A percentile compares a stretch with the other conserved stretches of the same genome.
These are phyloP conservation scores for Bolborhynchus lineola DNA, from an alignment of 2,113 vertebrate species.

Conservation along the genomic window DNA sequence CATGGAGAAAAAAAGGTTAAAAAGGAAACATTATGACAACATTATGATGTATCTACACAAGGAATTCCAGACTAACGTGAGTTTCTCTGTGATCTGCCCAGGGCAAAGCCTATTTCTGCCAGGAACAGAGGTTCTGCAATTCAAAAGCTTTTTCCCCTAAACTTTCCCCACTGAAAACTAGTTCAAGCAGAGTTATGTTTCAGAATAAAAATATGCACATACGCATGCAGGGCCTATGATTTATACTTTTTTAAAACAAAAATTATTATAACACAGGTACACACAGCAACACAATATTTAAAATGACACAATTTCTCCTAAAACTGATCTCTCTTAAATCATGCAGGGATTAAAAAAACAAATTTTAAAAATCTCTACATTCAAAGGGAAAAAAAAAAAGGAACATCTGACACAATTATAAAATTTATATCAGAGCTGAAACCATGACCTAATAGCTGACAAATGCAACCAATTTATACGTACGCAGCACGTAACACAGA, in stretches of 20 bases:
- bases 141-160: neutral
- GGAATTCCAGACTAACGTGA: neutral
- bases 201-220: neutral
- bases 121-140: neutral
- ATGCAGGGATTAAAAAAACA: neutral
- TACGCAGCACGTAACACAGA: neutral
- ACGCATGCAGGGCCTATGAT: rapidly evolving
- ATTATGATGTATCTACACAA: neutral
- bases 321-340: neutral
- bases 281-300: neutral
- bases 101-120: neutral
- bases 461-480: neutral
- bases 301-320: neutral
- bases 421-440: neutral
- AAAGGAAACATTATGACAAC: neutral
- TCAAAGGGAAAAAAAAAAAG: neutral
- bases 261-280: neutral
- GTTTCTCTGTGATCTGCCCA: neutral
- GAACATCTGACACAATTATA: neutral
- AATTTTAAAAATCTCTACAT: neutral
- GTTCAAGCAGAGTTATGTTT: neutral
- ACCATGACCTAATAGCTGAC: neutral
- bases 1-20: neutral
- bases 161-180: neutral
- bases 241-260: neutral